These are phyloP conservation scores for Meteorus sp. DNA, from an alignment of 1,140 invertebrate species.

Conservation along the genomic window DNA sequence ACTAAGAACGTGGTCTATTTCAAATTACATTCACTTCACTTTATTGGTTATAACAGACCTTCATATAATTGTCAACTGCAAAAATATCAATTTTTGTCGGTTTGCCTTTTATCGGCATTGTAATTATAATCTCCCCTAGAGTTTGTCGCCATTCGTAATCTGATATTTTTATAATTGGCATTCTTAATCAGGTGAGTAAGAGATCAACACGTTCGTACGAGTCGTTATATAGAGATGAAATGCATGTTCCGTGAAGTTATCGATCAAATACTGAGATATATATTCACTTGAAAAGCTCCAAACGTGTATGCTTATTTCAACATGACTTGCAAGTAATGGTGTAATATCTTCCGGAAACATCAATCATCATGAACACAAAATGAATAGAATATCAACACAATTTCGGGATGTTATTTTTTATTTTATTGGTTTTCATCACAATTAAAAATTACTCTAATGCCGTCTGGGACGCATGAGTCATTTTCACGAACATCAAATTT, in stretches of 20 bases:
- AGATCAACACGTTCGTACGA: no score
- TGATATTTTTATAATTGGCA: constrained; percentile 71
- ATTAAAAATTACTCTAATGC: background rate
- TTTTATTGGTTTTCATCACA: background rate
- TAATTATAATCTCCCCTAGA: constrained; percentile 59
- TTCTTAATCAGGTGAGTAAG: constrained; percentile 44
- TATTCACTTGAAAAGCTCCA: background rate
- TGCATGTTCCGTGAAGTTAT: constrained; percentile 28
- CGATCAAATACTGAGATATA: constrained; percentile 33
- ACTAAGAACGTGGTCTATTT: background rate
- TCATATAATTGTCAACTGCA: constrained; percentile 66
- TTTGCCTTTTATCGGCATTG: constrained; percentile 61
- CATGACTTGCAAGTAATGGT: no score
- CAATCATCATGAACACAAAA: no score
- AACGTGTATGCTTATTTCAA: no score
- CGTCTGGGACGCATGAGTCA: background rate
- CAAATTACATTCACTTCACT: constrained; percentile 17
- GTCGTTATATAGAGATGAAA: constrained; percentile 20
- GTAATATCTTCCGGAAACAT: no score
- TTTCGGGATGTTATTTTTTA: background rate
- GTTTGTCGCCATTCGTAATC: constrained; percentile 72
- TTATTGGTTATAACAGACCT: constrained; percentile 46
- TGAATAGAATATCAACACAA: background rate
- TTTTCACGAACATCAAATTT: no score
- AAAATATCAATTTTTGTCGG: constrained; percentile 66